Evolutionary conservation across 2,797 vertebrate genomes (phyloP).

Genomic region (Hemitrygon akajei): DNA sequence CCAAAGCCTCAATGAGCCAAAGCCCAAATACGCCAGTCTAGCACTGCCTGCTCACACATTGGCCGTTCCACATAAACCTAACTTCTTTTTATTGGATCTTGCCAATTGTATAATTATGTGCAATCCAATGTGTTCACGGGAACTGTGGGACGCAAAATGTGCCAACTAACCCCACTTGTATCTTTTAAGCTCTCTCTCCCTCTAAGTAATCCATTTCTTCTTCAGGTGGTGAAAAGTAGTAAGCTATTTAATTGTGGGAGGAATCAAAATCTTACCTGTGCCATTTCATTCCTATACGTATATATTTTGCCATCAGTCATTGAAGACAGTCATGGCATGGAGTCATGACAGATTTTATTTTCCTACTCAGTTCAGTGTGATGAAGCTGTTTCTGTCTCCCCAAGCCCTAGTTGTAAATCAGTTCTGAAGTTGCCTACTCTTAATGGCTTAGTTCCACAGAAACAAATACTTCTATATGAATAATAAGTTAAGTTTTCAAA

Average conservation of each 20-base stretch:
- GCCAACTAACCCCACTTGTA: no score
- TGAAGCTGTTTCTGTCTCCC: background rate
- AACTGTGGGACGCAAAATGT: no score
- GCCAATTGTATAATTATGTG: no score
- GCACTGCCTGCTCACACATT: no score
- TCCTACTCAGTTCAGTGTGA: background rate
- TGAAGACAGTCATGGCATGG: background rate
- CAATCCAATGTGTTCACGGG: no score
- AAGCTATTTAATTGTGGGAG: background rate
- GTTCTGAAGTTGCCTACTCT: background rate
- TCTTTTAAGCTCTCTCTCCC: no score
- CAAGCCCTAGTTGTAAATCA: background rate
- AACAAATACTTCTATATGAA: background rate
- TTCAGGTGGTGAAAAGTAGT: background rate
- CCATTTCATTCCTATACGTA: background rate
- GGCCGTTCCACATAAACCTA: no score
- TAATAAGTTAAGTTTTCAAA: conserved; percentile 7
- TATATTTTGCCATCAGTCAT: background rate
- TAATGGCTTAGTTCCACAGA: background rate
- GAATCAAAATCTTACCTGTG: background rate
- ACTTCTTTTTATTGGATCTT: no score
- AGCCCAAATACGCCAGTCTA: no score
- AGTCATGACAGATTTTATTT: background rate
- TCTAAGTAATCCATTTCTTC: no score
- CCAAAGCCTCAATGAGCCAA: no score